phyloP scores from a whole-genome alignment of 2,888 invertebrate species.

The Limnephilus lunatus region DNA sequence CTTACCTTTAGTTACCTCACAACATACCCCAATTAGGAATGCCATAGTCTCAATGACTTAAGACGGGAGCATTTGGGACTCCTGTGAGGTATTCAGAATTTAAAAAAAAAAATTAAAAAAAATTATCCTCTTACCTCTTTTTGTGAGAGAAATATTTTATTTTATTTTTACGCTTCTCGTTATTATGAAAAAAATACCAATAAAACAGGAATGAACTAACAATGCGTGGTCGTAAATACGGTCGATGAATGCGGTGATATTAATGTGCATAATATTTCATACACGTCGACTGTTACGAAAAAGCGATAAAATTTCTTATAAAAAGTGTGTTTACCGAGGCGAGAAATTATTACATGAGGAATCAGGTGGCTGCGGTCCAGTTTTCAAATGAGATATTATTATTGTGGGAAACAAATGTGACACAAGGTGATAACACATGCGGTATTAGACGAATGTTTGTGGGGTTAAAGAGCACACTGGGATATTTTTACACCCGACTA shows the following conservation, averaged over 20 bases:
- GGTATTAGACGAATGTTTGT: neutral
- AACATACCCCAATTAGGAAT: too few relatives aligned
- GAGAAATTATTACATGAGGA: neutral
- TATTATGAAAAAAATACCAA: neutral
- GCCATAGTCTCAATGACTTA: too few relatives aligned
- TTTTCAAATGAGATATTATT: neutral
- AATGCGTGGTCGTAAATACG: neutral
- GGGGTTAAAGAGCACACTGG: neutral
- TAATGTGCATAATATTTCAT: neutral
- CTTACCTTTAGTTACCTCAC: too few relatives aligned
- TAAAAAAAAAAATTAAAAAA: too few relatives aligned
- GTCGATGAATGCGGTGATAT: neutral
- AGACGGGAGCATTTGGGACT: too few relatives aligned
- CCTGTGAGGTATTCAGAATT: too few relatives aligned
- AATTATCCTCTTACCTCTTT: too few relatives aligned
- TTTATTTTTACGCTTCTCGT: neutral
- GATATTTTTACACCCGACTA: neutral
- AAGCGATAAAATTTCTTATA: neutral
- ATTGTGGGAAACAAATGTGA: neutral
- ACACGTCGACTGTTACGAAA: neutral
- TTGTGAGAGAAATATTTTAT: too few relatives aligned
- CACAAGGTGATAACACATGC: neutral
- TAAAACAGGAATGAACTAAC: neutral
- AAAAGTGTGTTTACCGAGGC: neutral
- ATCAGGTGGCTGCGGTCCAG: neutral